A percentile compares a stretch with the other conserved stretches of the same genome.
These are phyloP conservation scores for Cloeon dipterum DNA, from an alignment of 2,888 invertebrate genomes.

Conservation along the genomic window DNA sequence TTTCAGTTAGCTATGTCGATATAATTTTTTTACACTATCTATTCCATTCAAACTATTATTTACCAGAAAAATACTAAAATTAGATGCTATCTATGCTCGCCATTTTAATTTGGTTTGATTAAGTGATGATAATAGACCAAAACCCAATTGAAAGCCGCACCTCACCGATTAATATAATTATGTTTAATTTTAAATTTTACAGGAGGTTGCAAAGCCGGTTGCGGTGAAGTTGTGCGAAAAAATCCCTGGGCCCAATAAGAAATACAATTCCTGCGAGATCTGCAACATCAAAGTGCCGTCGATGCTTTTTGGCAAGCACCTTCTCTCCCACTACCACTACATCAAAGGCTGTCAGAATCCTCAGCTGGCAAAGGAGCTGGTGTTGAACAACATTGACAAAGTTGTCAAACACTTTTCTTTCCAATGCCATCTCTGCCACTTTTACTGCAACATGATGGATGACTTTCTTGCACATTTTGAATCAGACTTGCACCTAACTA, in stretches of 20 bases:
- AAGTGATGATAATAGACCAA: too few species aligned
- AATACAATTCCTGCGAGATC: conserved; percentile 43
- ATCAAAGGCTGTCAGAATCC: conserved; percentile 29
- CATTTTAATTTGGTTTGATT: too few species aligned
- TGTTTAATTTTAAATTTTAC: too few species aligned
- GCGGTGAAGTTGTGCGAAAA: conserved; percentile 9
- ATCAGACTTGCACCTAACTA: conserved; percentile 32
- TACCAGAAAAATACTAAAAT: too few species aligned
- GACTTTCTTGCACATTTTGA: conserved; percentile 52
- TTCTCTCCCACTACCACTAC: conserved; percentile 69
- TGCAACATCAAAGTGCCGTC: conserved; percentile 44
- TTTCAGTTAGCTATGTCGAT: too few species aligned
- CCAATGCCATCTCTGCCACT: conserved; percentile 64
- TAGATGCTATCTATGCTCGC: too few species aligned
- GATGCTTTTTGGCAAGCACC: conserved; percentile 55
- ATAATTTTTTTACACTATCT: too few species aligned
- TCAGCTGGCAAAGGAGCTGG: conserved; percentile 27
- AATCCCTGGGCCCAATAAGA: too few species aligned
- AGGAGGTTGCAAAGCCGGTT: too few species aligned
- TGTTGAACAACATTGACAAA: conserved; percentile 51
- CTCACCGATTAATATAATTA: too few species aligned
- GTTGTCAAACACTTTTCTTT: conserved; percentile 64
- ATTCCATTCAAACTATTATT: too few species aligned
- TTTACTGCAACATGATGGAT: conserved; percentile 55
- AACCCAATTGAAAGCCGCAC: too few species aligned